Evolutionary conservation across 2,888 invertebrate genomes (phyloP), one percentile per base, ranked within the genome.

Genomic region (Elmis aenea): DNA sequence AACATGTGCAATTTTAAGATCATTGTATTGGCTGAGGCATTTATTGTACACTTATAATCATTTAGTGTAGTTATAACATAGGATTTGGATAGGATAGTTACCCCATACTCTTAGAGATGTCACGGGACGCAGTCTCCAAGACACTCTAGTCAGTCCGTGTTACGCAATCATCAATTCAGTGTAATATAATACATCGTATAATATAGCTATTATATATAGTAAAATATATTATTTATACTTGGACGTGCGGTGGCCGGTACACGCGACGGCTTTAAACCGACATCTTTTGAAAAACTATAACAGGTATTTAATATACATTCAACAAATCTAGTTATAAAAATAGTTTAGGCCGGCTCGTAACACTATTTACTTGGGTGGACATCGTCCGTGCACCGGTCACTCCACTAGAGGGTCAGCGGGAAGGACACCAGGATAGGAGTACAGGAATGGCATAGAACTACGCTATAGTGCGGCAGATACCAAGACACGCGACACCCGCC

Each of bases 1-100:
- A 36, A 13, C 8, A 26, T 18, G 10, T 36, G 48, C 49, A 52
- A 55, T 58, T 62, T 62, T 62, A 61, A 62, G 55, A 63, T 64
- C 61, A 61, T 60, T 66, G 62, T 67, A 67, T 66, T 67, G 67
- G 66, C 66, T 67, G 68, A 67, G 67, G 67, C 68, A 66, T 66
- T 66, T 66, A 67, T 67, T 66, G 66, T 67, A 68, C 68, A 67
- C 66, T 65, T 64, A 67, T 64, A 63, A 61, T 66, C 58, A 62
- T 62, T 66, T 62, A 64, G 61, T 59, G 59, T 64, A 66, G 66
- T 61, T 64, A 65, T 66, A 64, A 50, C 50, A 45, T 48, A 45
- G 34, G 57, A 62, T 37, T 59, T 61, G 61, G 61, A 62, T 62
- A 61, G 57, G 48, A 42, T 58, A 58, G 56, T 61, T 56, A 62